A percentile compares a stretch with the other conserved stretches of the same genome.
phyloP scores from a whole-genome alignment of 2,113 vertebrate species.

The Suricata suricatta region DNA sequence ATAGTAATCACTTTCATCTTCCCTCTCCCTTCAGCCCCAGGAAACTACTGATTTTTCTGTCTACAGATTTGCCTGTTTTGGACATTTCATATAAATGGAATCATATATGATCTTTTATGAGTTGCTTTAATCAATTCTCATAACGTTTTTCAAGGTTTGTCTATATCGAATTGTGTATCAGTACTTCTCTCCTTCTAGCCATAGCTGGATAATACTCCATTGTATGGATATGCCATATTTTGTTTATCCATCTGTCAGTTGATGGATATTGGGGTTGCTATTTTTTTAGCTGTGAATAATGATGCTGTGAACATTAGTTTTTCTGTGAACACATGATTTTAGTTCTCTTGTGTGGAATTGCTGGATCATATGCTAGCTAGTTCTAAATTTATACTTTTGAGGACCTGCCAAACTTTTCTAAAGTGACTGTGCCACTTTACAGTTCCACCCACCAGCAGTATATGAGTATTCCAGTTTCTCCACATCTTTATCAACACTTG shows the following conservation, averaged over 20 bases:
- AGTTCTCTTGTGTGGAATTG: not conserved
- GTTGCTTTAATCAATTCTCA: not conserved
- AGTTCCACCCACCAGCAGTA: not conserved
- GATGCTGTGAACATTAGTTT: not conserved
- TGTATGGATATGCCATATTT: not conserved
- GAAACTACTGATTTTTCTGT: not conserved
- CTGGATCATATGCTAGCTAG: not conserved
- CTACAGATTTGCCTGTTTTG: not conserved
- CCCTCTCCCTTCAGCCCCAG: not conserved
- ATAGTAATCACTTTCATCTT: not conserved
- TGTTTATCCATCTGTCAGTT: not conserved
- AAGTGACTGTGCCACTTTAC: not conserved
- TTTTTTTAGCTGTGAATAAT: not conserved
- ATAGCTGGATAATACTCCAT: not conserved
- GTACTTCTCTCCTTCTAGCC: not conserved
- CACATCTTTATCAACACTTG: not conserved
- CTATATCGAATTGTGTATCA: not conserved
- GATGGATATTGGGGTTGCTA: not conserved
- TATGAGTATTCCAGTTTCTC: not conserved
- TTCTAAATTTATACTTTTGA: not conserved
- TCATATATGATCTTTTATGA: not conserved
- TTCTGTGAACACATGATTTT: not conserved
- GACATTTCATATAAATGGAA: not conserved
- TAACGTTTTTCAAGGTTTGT: not conserved
- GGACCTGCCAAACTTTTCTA: not conserved